Evolutionary conservation across 1,140 invertebrate species (phyloP).

Genomic region (Bombus breviceps): DNA sequence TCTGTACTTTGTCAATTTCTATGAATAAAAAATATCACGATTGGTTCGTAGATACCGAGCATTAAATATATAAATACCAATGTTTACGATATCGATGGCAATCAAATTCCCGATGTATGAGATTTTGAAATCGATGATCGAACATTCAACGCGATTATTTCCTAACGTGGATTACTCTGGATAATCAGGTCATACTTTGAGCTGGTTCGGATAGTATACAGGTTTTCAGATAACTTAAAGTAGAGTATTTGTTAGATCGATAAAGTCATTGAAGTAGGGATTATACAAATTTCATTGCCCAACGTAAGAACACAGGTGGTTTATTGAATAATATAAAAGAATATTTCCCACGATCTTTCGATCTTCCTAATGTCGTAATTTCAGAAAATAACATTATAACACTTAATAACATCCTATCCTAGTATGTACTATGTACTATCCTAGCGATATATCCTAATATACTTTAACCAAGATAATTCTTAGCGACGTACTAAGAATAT

Average conservation of each 20-base stretch:
- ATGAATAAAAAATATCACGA: too few relatives aligned
- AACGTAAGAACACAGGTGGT: background rate
- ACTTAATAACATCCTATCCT: background rate
- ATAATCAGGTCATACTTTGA: background rate
- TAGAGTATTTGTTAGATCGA: background rate
- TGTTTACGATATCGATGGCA: too few relatives aligned
- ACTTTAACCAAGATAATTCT: background rate
- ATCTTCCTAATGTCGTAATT: too few relatives aligned
- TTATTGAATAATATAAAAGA: background rate
- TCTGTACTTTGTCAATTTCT: too few relatives aligned
- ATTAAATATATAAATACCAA: too few relatives aligned
- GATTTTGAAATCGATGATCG: background rate
- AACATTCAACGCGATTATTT: background rate
- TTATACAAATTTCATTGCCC: background rate
- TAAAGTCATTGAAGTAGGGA: conserved; percentile 13
- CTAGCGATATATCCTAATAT: background rate
- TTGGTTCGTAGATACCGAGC: too few relatives aligned
- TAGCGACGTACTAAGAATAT: background rate
- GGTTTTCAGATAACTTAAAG: background rate
- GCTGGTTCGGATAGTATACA: background rate
- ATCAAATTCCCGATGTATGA: background rate
- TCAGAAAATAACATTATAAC: background rate
- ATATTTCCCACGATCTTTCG: background rate
- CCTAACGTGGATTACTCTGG: background rate
- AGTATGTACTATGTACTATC: too few relatives aligned